Base-by-base conservation (phyloP, 2,888 invertebrate species). In the Chaetogeoica ovagalla region DNA sequence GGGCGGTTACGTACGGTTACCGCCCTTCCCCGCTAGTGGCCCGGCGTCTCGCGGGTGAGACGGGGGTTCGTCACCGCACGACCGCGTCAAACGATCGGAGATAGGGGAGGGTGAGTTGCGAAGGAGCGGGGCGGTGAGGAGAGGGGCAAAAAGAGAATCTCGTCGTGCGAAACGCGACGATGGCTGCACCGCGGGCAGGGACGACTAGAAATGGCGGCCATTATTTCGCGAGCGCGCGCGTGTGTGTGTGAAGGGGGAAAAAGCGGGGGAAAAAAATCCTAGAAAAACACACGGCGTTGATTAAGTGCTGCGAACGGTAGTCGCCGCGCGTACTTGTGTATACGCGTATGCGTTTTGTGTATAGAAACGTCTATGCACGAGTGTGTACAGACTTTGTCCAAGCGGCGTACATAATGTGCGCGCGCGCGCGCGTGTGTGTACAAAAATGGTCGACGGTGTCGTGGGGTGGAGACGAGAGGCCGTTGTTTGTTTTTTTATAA, bases 1-100 rank as follows among this genome's bases (percentile, higher is more conserved):
- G 73, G 73, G 63, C 63, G 73, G 73, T 73, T 13, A 23, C 55
- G 65, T 39, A n/a, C 21, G 65, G 37, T 65, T 57, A 65, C 73
- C 63, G 37, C 74, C 63, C 65, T 39, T 23, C 11, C 21, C n/a
- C n/a, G n/a, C n/a, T 9, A 43, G 43, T 7, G 48, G 48, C 3
- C 48, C n/a, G 8, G 43, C 30, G 30, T 9, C 30, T 43, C 8
- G n/a, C 21, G n/a, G 23, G 19, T n/a, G n/a, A n/a, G n/a, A n/a
- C n/a, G 9, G 48, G 43, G 66, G 66, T 66, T 30, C 48, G 48
- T 19, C 55, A 55, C 17, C 8, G 17, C 43, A 11, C 43, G 43
- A 30, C 30, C 30, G 30, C 30, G 30, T 30, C 30, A 30, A 30
- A 30, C 2, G 30, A 30, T 30, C 30, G 43, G 43, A 39, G 6